Conservation (phyloP, 2,113 vertebrate genomes). For the Rynchops niger region DNA sequence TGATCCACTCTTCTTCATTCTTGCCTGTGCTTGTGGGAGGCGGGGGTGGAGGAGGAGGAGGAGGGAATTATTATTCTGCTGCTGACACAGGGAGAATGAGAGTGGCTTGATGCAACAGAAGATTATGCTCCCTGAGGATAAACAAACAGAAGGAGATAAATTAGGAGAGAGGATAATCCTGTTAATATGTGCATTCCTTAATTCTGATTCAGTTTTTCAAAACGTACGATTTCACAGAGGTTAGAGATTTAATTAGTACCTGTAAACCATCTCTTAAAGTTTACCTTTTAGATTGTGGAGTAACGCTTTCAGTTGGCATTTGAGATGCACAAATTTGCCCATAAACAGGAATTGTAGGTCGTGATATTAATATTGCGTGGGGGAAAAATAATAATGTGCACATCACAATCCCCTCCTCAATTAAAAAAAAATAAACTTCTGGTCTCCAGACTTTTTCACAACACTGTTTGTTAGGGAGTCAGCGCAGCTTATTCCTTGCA, state of each 20-base stretch:
- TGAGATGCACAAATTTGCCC: not conserved
- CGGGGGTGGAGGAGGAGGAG: conserved; percentile 37
- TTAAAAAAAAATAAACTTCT: not conserved
- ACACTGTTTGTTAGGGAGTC: conserved; percentile 41
- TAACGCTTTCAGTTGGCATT: not conserved
- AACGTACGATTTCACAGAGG: not conserved
- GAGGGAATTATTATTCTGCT: conserved; percentile 70
- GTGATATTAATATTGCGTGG: not conserved
- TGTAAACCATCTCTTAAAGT: conserved; percentile 6
- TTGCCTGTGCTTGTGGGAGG: conserved; percentile 32
- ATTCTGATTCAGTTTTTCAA: conserved; percentile 51
- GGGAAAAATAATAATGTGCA: not conserved
- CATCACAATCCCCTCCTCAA: not conserved
- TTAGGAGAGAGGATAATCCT: conserved; percentile 66
- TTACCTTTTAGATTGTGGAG: conserved; percentile 1
- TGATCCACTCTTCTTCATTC: conserved; percentile 39
- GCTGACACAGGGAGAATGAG: conserved; percentile 69
- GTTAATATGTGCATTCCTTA: conserved; percentile 67
- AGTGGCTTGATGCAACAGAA: conserved; percentile 63
- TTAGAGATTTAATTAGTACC: conserved; percentile 34
- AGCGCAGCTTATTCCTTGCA: conserved; percentile 45
- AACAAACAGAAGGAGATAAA: conserved; percentile 71
- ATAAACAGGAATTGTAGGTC: not conserved
- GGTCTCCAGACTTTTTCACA: not conserved
- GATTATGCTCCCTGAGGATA: conserved; percentile 69